Conservation (phyloP, 2,888 invertebrate species). For the Pterobdella sp. region DNA sequence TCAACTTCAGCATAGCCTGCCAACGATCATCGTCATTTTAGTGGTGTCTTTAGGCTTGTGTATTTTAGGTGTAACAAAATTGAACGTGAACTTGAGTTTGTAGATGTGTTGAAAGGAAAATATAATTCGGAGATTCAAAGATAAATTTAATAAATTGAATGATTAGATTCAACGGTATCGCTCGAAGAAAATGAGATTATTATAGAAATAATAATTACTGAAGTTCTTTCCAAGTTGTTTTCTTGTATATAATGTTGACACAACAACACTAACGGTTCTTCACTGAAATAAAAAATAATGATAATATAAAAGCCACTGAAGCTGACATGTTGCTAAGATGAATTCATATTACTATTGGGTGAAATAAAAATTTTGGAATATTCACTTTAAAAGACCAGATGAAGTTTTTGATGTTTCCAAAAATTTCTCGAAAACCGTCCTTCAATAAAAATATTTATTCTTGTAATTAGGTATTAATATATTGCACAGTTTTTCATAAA, state of each 20-base stretch:
- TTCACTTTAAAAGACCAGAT: no score
- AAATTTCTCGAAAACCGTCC: no score
- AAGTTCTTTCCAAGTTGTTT: background rate
- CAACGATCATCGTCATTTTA: no score
- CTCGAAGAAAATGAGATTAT: background rate
- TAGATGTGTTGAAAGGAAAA: background rate
- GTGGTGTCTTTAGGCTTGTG: background rate
- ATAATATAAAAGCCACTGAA: no score
- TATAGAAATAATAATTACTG: background rate
- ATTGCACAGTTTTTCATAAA: no score
- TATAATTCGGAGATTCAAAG: background rate
- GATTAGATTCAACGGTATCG: background rate
- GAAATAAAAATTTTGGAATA: no score
- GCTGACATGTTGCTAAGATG: no score
- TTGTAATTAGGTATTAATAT: no score
- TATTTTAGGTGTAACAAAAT: background rate
- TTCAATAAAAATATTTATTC: no score
- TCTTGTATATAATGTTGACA: background rate
- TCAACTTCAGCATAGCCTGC: constrained; percentile 6
- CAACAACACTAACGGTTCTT: background rate
- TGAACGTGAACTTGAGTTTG: background rate
- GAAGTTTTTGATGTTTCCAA: no score
- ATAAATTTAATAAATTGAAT: background rate
- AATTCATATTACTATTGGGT: no score
- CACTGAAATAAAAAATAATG: background rate